Base-by-base conservation (phyloP, 1,140 invertebrate species). In the Zaprionus vittiger region DNA sequence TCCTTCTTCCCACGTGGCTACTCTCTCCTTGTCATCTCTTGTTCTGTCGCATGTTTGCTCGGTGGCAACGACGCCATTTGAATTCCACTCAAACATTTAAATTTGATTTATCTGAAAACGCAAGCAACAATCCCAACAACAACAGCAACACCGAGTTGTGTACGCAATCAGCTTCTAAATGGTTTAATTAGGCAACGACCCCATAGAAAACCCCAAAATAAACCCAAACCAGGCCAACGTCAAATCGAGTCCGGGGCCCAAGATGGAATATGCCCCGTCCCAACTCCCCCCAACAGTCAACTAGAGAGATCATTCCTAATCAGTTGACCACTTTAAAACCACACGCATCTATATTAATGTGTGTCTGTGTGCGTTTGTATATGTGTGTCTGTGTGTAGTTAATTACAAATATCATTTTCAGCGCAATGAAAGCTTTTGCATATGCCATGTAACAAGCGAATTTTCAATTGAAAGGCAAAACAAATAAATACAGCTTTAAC, bases 41-140 rank as follows among this genome's bases (percentile, higher is more conserved):
- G 14, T 28, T 24, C n/a, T 31, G 54, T 31, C 54, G 65, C 54
- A 66, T 66, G 28, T 41, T 66, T 37, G 57, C 17, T 63, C 47
- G 41, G 41, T 49, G 65, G 38, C 49, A 74, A 59, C 67, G 61
- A 67, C 62, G 62, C 62, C 62, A 70, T 84, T 83, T 83, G 81
- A 83, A 79, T 68, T 67, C 47, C 81, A 80, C 81, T 83, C 73
- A 67, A 84, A 80, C 78, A 83, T 83, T 83, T 80, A 83, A 83
- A 83, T 84, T 80, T 80, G 77, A 84, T 83, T 83, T 77, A 84
- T 77, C 68, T 54, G 56, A 37, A 75, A 69, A 63, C 57, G 28
- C 41, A 37, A 65, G 44, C 68, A 71, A 54, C 56, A 62, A 62
- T 24, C 24, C 60, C 57, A 60, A 37, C 57, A 69, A 31, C 57